A percentile compares a stretch with the other conserved stretches of the same genome.
Evolutionary conservation across 2,113 vertebrate species (phyloP).

Genomic region (Heteronetta atricapilla): DNA sequence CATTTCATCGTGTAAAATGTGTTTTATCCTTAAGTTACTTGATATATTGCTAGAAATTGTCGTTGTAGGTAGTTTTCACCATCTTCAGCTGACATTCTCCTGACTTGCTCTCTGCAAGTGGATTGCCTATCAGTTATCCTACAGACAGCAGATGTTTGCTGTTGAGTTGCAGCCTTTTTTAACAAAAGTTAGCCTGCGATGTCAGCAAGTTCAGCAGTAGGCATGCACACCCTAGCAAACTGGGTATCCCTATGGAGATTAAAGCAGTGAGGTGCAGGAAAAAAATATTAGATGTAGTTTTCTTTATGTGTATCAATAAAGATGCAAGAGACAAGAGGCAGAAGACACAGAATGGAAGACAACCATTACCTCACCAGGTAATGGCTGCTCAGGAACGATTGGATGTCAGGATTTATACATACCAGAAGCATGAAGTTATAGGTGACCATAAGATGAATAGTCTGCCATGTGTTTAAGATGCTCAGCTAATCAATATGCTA

Average conservation of each 20-base stretch:
- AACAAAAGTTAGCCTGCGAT: neutral
- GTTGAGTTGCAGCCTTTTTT: neutral
- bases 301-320: neutral
- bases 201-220: neutral
- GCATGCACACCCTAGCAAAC: neutral
- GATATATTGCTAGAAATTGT: neutral
- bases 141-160: neutral
- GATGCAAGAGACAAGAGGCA: neutral
- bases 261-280: neutral
- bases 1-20: neutral
- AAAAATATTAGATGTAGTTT: neutral
- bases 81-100: neutral
- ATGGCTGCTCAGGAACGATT: neutral
- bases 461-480: neutral
- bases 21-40: neutral
- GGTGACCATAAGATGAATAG: neutral
- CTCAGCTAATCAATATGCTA: neutral
- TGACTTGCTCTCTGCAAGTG: neutral
- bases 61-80: neutral
- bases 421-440: neutral
- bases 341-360: neutral
- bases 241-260: neutral
- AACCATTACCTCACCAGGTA: neutral
- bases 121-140: neutral
- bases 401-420: neutral